Base-by-base conservation (phyloP, 2,888 invertebrate species). In the Sisyra terminalis region DNA sequence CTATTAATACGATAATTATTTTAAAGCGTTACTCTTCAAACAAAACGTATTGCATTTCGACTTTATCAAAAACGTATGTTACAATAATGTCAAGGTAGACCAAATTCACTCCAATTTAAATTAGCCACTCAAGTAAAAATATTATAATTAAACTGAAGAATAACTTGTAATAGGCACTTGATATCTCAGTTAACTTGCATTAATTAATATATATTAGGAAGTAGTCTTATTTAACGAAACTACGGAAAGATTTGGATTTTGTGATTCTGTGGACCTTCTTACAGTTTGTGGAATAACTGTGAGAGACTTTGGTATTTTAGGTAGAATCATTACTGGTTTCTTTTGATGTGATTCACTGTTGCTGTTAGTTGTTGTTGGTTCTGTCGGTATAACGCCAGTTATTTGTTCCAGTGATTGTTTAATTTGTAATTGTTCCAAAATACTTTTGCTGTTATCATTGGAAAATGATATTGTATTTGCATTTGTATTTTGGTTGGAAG, bases 271-370 rank as follows among this genome's bases (percentile, higher is more conserved):
- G 16, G 55, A 51, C 48, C 57, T 53, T 11, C 59, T 50, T 13
- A 70, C 62, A 18, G 68, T 69, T 51, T 84, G 83, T 9, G 83
- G 81, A 53, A 85, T 84, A 42, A 86, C 83, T 1, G 85, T 85
- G 50, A 86, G 58, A 2, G 82, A 81, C 58, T 79, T 83, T 18
- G 86, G 86, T 56, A 85, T 82, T 61, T 81, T 82, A 39, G 84
- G 82, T 66, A 85, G 64, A 42, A 74, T 63, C 57, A 69, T 58
- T 43, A 66, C 58, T 37, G 66, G 57, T 44, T 52, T 53, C 29
- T 49, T 52, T 43, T 59, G 53, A 24, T 58, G 60, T 24, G 13
- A 40, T 29, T 47, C 15, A 15, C 39, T 24, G 45, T 42, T 15
- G 15, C 24, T 9, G 29, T 41, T 38, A 8, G 37, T 40, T 35